Conservation (phyloP, 2,888 invertebrate genomes). For the Tipula helvola region DNA sequence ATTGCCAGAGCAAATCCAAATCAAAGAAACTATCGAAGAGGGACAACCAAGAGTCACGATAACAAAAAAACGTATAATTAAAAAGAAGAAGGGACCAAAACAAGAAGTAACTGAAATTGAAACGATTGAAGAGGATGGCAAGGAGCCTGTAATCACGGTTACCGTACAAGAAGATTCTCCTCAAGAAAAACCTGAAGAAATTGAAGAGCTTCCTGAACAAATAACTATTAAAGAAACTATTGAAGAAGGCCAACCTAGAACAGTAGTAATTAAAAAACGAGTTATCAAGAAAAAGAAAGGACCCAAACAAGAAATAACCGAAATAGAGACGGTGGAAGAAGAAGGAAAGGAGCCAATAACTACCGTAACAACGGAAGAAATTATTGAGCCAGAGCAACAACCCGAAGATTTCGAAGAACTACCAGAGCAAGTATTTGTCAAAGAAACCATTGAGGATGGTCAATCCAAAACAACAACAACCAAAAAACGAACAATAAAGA, state of each 20-base stretch:
- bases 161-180: constrained; percentile 19
- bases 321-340: constrained; percentile 32
- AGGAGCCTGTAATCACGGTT: constrained; percentile 21
- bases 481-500: constrained; percentile 27
- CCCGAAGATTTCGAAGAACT: constrained; percentile 22
- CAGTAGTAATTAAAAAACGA: constrained; percentile 23
- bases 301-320: constrained; percentile 30
- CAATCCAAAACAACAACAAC: constrained; percentile 23
- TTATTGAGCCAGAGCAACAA: constrained; percentile 11
- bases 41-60: constrained; percentile 24
- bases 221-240: constrained; percentile 22
- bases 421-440: constrained; percentile 17
- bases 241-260: constrained; percentile 23
- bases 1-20: constrained; percentile 20
- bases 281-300: constrained; percentile 29
- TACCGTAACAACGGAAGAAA: constrained; percentile 23
- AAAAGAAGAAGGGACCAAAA: constrained; percentile 25
- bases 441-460: constrained; percentile 16
- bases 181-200: constrained; percentile 25
- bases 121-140: constrained; percentile 28
- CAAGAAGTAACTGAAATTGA: constrained; percentile 26
- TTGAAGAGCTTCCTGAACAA: constrained; percentile 28
- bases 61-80: constrained; percentile 26
- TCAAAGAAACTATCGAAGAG: constrained; percentile 21
- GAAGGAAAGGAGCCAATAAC: constrained; percentile 28